Conservation (phyloP, 2,113 vertebrate species). For the Microcebus griseorufus region DNA sequence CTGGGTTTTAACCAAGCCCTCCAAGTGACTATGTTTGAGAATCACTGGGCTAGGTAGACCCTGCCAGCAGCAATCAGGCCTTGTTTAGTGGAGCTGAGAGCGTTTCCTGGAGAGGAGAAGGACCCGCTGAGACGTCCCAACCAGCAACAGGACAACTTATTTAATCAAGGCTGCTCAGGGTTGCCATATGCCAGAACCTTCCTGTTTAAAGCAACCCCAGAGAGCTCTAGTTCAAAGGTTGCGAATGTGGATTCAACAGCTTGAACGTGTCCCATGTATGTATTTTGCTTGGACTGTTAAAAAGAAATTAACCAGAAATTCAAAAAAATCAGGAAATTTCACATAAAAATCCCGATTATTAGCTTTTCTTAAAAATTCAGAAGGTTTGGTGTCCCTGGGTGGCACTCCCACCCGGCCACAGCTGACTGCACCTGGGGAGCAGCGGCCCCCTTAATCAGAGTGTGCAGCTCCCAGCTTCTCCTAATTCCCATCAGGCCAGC, state of each 20-base stretch:
- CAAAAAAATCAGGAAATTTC: neutral
- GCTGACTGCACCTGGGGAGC: accelerated
- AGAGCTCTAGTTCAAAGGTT: neutral
- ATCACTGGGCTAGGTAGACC: neutral
- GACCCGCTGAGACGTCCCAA: neutral
- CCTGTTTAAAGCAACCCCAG: neutral
- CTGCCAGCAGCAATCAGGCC: neutral
- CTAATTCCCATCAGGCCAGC: neutral
- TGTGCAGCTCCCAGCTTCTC: accelerated
- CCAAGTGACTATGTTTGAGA: neutral
- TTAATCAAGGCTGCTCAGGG: neutral
- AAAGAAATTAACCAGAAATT: neutral
- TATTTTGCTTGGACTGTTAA: neutral
- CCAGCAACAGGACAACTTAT: neutral
- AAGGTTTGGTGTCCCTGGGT: neutral
- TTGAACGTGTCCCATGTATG: neutral
- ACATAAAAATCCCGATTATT: neutral
- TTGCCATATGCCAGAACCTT: neutral
- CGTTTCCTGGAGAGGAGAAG: neutral
- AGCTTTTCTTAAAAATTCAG: neutral
- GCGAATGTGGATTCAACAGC: neutral
- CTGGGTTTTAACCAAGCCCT: neutral
- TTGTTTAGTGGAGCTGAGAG: neutral
- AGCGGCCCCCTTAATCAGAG: neutral
- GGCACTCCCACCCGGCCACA: too few relatives aligned